phyloP scores from a whole-genome alignment of 2,797 vertebrate genomes.

The Lateolabrax maculatus region DNA sequence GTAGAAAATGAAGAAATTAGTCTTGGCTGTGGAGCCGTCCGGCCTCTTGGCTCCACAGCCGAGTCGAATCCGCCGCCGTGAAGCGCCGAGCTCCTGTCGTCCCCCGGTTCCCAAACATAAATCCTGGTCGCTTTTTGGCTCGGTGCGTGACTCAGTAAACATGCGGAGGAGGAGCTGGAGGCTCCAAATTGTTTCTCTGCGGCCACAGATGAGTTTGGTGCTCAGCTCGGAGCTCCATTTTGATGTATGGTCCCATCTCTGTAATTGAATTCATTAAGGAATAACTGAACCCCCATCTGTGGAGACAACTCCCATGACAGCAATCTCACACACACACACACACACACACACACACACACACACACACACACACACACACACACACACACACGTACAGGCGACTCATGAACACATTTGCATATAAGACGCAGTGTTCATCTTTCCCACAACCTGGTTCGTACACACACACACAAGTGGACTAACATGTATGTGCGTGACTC shows the following conservation, averaged over 20 bases:
- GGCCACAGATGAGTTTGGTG: slow-evolving; percentile 57
- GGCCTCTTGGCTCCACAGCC: slow-evolving; percentile 53
- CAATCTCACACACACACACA: slow-evolving; percentile 22
- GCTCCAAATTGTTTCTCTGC: slow-evolving; percentile 54
- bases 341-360: slow-evolving; percentile 9
- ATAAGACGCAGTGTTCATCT: neutral
- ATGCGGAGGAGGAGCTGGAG: slow-evolving; percentile 32
- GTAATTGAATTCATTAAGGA: slow-evolving; percentile 78
- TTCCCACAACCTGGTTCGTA: neutral
- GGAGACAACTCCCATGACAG: slow-evolving; percentile 57
- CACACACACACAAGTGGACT: neutral
- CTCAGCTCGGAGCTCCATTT: slow-evolving; percentile 27
- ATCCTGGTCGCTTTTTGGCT: slow-evolving; percentile 56
- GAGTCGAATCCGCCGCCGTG: neutral
- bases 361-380: slow-evolving; percentile 2
- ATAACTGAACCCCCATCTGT: slow-evolving; percentile 70
- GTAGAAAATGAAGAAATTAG: slow-evolving; percentile 68
- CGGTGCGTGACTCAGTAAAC: slow-evolving; percentile 37
- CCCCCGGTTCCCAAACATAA: slow-evolving; percentile 58
- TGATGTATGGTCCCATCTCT: slow-evolving; percentile 65
- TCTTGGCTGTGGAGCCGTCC: slow-evolving; percentile 46
- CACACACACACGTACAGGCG: neutral
- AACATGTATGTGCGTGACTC: neutral
- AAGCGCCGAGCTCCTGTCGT: slow-evolving; percentile 42
- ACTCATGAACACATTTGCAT: slow-evolving; percentile 8